Evolutionary conservation across 2,797 vertebrate species (phyloP).

Genomic region (Pangasius krempfi): DNA sequence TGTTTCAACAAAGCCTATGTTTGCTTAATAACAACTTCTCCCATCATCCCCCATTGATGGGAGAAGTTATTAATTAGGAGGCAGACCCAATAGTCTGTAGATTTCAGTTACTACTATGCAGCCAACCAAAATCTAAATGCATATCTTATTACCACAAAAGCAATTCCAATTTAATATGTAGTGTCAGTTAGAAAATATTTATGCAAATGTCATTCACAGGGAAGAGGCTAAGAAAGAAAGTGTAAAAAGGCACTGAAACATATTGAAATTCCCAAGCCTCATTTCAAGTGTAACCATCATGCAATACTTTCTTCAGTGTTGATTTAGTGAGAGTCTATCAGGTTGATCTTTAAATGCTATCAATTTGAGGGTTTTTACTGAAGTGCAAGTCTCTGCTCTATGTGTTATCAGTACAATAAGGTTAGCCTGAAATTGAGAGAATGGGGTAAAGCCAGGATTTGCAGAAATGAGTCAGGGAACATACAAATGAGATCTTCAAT

Average conservation of each 20-base stretch:
- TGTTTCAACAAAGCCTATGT: too few species aligned
- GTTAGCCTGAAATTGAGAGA: not conserved
- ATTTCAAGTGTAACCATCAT: not conserved
- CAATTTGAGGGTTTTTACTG: not conserved
- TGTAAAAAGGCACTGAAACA: not conserved
- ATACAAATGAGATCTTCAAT: slow-evolving; percentile 6
- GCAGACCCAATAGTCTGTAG: not conserved
- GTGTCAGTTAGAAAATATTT: not conserved
- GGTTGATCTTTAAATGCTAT: slow-evolving; percentile 19
- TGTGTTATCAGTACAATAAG: not conserved
- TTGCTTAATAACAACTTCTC: not conserved
- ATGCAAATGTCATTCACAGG: not conserved
- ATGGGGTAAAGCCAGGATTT: slow-evolving; percentile 1
- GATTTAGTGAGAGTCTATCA: slow-evolving; percentile 27
- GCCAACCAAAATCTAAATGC: not conserved
- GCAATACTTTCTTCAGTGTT: slow-evolving; percentile 2
- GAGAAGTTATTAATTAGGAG: not conserved
- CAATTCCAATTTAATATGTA: not conserved
- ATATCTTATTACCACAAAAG: not conserved
- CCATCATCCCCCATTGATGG: not conserved
- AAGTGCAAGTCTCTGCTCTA: slow-evolving; percentile 21
- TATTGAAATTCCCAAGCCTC: not conserved
- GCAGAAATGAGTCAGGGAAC: slow-evolving; percentile 3
- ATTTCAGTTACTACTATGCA: not conserved
- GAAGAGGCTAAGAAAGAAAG: not conserved